Evolutionary conservation across 2,888 invertebrate genomes (phyloP).

Genomic region (Hirtodrosophila alboralis): DNA sequence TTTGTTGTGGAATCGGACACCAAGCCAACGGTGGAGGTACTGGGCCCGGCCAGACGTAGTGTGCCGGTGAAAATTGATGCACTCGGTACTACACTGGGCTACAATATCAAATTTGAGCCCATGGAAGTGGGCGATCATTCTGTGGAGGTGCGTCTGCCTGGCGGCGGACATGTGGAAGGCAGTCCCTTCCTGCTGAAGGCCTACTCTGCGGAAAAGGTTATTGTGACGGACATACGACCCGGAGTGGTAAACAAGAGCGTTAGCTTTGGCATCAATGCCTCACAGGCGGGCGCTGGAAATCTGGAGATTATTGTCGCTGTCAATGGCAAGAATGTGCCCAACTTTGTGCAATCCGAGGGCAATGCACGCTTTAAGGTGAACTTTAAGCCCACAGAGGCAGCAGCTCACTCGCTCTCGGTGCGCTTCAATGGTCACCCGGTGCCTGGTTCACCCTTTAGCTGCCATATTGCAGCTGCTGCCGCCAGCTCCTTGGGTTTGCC

Average conservation of each 20-base stretch:
- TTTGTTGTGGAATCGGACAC: slow-evolving; percentile 95
- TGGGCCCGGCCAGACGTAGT: slow-evolving; percentile 89
- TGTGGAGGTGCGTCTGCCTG: slow-evolving; percentile 88
- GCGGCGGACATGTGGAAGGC: slow-evolving; percentile 94
- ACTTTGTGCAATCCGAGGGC: slow-evolving; percentile 98
- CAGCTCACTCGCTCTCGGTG: slow-evolving; percentile 95
- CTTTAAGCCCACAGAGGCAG: slow-evolving; percentile 97
- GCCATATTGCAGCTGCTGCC: slow-evolving; percentile 88
- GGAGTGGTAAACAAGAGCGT: slow-evolving; percentile 96
- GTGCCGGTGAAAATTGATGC: slow-evolving; percentile 87
- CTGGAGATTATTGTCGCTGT: slow-evolving; percentile 99
- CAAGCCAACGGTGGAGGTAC: slow-evolving; percentile 91
- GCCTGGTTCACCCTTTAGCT: slow-evolving; percentile 97
- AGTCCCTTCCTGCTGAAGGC: slow-evolving; percentile 98
- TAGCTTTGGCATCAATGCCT: slow-evolving; percentile 95
- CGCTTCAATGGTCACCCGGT: slow-evolving; percentile 91
- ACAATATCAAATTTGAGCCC: slow-evolving; percentile 90
- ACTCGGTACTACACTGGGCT: slow-evolving; percentile 81
- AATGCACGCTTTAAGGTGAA: slow-evolving; percentile 97
- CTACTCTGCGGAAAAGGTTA: slow-evolving; percentile 97
- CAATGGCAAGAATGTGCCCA: slow-evolving; percentile 97
- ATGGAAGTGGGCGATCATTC: slow-evolving; percentile 97
- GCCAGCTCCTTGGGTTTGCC: slow-evolving; percentile 85
- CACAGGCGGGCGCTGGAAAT: slow-evolving; percentile 96
- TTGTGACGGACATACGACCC: slow-evolving; percentile 95